These are phyloP conservation scores for Ursus arctos DNA, from an alignment of 2,113 vertebrate species.

Conservation along the genomic window DNA sequence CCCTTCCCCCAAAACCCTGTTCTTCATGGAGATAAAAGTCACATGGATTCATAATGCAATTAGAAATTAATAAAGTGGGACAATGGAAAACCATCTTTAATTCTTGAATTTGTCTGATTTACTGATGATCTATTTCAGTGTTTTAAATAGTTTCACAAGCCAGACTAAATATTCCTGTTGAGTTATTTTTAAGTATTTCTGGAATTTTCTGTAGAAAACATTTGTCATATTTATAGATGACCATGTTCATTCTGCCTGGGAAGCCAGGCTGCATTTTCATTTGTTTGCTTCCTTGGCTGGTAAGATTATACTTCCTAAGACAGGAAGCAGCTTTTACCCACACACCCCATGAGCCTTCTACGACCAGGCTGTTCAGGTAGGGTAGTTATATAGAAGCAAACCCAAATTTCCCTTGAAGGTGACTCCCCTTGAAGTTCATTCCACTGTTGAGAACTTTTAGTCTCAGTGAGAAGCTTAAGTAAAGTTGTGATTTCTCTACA, in stretches of 20 bases:
- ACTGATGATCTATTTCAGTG: not conserved
- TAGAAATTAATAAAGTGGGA: not conserved
- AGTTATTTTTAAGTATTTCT: not conserved
- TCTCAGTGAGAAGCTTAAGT: not conserved
- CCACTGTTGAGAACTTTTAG: not conserved
- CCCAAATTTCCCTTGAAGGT: not conserved
- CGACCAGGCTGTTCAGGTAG: not conserved
- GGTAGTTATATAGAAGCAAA: not conserved
- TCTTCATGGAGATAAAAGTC: not conserved
- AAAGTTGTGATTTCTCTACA: not conserved
- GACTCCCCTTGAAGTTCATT: not conserved
- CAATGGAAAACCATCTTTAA: not conserved
- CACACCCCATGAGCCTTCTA: not conserved
- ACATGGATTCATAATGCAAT: not conserved
- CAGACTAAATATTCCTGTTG: not conserved
- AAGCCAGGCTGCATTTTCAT: not conserved
- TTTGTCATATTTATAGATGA: constrained; percentile 5
- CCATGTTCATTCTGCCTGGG: not conserved
- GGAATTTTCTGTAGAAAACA: not conserved
- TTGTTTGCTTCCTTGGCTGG: not conserved
- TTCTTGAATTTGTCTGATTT: not conserved
- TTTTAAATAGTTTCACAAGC: not conserved
- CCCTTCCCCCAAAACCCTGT: not conserved
- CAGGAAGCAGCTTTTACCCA: not conserved
- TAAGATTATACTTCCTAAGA: not conserved